Evolutionary conservation across 2,113 vertebrate genomes (phyloP).

Genomic region (Apistogramma diplotaenia): DNA sequence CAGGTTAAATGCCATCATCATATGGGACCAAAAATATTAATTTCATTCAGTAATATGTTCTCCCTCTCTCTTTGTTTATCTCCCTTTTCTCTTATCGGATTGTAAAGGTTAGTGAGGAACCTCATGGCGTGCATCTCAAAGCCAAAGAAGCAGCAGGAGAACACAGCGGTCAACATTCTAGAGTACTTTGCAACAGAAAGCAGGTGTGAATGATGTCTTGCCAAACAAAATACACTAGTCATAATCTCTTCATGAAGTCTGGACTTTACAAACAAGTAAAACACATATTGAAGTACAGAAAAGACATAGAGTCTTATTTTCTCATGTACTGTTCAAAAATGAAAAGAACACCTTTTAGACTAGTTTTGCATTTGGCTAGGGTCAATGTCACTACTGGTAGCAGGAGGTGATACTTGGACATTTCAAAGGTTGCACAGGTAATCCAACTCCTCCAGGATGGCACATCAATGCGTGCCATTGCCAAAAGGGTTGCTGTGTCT

Average conservation of each 20-base stretch:
- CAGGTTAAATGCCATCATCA: not conserved
- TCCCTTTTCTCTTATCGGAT: not conserved
- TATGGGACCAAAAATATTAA: not conserved
- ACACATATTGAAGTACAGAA: not conserved
- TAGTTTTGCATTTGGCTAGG: no score
- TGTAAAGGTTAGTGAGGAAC: slow-evolving; percentile 80
- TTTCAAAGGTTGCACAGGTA: no score
- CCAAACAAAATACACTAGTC: not conserved
- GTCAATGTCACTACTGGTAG: no score
- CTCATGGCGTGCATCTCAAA: slow-evolving; percentile 75
- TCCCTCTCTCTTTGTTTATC: not conserved
- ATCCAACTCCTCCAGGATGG: no score
- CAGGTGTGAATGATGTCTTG: slow-evolving; percentile 72
- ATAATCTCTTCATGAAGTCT: not conserved
- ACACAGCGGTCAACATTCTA: slow-evolving; percentile 74
- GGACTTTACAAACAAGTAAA: not conserved
- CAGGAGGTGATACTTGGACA: no score
- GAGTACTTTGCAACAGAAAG: slow-evolving; percentile 77
- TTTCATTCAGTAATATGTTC: not conserved
- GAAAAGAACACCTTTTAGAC: no score
- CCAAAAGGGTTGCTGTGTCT: no score
- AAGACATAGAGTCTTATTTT: not conserved
- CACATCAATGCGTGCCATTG: no score
- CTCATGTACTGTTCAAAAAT: not conserved
- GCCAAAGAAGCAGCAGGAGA: slow-evolving; percentile 61